Evolutionary conservation across 2,113 vertebrate species (phyloP).

Genomic region (Plestiodon gilberti): DNA sequence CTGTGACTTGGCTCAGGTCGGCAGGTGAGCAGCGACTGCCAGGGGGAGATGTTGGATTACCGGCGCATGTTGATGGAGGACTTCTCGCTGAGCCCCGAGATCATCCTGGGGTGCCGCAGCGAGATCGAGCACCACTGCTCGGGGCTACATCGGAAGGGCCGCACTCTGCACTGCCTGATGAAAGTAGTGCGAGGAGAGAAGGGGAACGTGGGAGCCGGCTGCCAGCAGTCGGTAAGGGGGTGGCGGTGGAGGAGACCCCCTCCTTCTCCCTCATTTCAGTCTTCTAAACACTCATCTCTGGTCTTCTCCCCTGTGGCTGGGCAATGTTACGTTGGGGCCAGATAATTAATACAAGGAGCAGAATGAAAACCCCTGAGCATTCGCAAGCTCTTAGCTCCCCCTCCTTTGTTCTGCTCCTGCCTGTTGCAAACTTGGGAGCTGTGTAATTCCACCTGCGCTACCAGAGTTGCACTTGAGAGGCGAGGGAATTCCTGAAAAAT

Average conservation of each 20-base stretch:
- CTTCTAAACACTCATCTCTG: too few relatives aligned
- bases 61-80: constrained; percentile 98
- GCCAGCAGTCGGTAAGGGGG: constrained; percentile 90
- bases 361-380: not conserved
- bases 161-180: constrained; percentile 97
- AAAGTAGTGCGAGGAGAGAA: constrained; percentile 87
- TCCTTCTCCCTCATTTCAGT: too few relatives aligned
- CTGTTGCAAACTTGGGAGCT: not conserved
- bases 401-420: not conserved
- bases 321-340: too few relatives aligned
- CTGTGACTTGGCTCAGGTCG: constrained; percentile 78
- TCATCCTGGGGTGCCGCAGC: constrained; percentile 92
- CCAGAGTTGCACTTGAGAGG: not conserved
- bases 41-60: constrained; percentile 98
- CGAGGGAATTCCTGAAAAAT: not conserved
- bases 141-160: constrained; percentile 92
- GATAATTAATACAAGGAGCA: too few relatives aligned
- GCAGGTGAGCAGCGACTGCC: constrained; percentile 93
- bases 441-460: not conserved
- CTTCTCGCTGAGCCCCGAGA: constrained; percentile 95
- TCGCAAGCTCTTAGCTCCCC: not conserved
- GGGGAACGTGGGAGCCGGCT: constrained; percentile 83
- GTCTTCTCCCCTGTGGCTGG: too few relatives aligned
- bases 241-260: not conserved
- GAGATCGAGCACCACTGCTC: constrained; percentile 96